These are phyloP conservation scores for Formica selysi DNA, from an alignment of 1,140 invertebrate genomes.

Conservation along the genomic window DNA sequence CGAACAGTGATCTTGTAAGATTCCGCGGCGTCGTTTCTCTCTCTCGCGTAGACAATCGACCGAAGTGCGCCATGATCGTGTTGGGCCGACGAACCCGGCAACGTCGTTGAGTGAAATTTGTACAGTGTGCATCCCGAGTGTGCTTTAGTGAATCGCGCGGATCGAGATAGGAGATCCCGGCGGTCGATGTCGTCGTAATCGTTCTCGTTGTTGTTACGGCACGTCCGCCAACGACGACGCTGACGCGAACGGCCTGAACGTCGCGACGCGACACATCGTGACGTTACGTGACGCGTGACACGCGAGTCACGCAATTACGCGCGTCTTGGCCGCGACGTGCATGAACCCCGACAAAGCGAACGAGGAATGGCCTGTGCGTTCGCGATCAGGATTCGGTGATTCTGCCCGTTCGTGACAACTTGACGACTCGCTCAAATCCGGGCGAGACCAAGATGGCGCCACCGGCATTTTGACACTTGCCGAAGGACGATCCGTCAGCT, in stretches of 20 bases:
- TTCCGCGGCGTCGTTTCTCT: not conserved
- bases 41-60: slow-evolving; percentile 19
- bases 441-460: slow-evolving; percentile 81
- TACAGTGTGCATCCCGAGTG: slow-evolving; percentile 43
- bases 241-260: slow-evolving; percentile 22
- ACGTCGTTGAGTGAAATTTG: slow-evolving; percentile 32
- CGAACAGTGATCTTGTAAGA: not conserved
- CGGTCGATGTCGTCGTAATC: not conserved
- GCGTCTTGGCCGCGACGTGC: not conserved
- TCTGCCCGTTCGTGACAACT: slow-evolving; percentile 80
- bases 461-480: slow-evolving; percentile 82
- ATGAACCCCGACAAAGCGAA: not conserved
- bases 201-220: not conserved
- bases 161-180: not conserved
- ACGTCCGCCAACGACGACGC: slow-evolving; percentile 12
- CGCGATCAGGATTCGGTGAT: slow-evolving; percentile 70
- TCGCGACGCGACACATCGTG: slow-evolving; percentile 8
- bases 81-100: slow-evolving; percentile 50
- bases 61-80: slow-evolving; percentile 47
- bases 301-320: not conserved
- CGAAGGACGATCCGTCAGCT: slow-evolving; percentile 76
- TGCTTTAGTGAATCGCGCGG: slow-evolving; percentile 25
- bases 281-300: slow-evolving; percentile 26
- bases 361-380: slow-evolving; percentile 46
- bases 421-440: slow-evolving; percentile 73